These are phyloP conservation scores for Hirtodrosophila confusa DNA, from an alignment of 2,888 invertebrate genomes.

Conservation along the genomic window DNA sequence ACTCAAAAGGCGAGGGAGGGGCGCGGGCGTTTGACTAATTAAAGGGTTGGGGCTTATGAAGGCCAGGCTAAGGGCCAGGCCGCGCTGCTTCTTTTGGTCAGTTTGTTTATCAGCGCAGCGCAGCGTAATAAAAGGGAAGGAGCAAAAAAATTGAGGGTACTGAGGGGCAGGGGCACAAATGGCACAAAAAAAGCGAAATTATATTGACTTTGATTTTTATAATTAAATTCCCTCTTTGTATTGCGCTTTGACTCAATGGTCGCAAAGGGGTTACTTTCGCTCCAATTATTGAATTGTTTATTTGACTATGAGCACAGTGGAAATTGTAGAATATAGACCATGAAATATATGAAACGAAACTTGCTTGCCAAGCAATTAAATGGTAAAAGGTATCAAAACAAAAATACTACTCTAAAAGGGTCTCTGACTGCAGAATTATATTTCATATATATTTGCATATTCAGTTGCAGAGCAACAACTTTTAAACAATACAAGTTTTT, in stretches of 20 bases:
- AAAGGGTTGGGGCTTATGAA: slow-evolving; percentile 37
- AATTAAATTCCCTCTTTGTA: slow-evolving; percentile 56
- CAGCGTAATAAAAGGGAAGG: slow-evolving; percentile 31
- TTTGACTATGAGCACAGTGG: neutral
- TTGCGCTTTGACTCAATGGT: slow-evolving; percentile 30
- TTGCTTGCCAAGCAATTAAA: too few relatives aligned
- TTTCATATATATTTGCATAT: neutral
- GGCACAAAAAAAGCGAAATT: slow-evolving; percentile 68
- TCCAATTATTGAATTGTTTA: slow-evolving; percentile 11
- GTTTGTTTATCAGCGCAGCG: slow-evolving; percentile 35
- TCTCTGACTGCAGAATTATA: too few relatives aligned
- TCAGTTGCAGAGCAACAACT: slow-evolving; percentile 4
- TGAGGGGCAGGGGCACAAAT: slow-evolving; percentile 15
- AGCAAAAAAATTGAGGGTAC: slow-evolving; percentile 1
- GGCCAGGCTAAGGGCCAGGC: neutral
- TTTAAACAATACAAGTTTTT: slow-evolving; percentile 5
- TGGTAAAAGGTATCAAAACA: too few relatives aligned
- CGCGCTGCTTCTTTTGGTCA: slow-evolving; percentile 26
- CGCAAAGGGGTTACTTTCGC: neutral
- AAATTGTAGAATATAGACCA: slow-evolving; percentile 1
- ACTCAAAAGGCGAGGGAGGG: slow-evolving; percentile 43
- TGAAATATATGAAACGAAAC: neutral
- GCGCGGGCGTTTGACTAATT: slow-evolving; percentile 62
- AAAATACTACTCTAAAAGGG: too few relatives aligned
- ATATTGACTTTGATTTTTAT: slow-evolving; percentile 74